These are phyloP conservation scores for Clarias laeviceps DNA, from an alignment of 2,797 vertebrate species.

Conservation along the genomic window DNA sequence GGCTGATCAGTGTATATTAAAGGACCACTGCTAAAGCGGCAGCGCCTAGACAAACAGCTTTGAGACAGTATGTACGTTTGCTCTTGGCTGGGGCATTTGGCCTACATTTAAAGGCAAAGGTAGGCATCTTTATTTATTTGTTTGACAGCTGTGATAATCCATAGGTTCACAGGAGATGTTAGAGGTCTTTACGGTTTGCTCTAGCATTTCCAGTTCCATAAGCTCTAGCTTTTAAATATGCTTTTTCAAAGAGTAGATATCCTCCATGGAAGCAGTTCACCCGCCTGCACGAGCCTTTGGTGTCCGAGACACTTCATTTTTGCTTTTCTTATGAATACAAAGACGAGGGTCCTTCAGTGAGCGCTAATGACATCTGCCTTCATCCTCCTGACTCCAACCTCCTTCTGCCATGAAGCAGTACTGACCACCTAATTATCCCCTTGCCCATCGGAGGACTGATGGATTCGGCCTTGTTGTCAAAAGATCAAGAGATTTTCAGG, in stretches of 20 bases:
- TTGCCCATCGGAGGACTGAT: conserved; percentile 38
- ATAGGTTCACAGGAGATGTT: not conserved
- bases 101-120: not conserved
- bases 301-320: not conserved
- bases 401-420: conserved; percentile 11
- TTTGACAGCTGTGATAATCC: not conserved
- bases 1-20: not conserved
- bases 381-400: conserved; percentile 29
- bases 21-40: not conserved
- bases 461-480: conserved; percentile 44
- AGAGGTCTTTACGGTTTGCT: not conserved
- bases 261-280: not conserved
- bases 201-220: not conserved
- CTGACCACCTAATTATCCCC: conserved; percentile 42
- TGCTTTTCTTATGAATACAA: not conserved
- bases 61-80: not conserved
- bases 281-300: not conserved
- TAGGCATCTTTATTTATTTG: not conserved
- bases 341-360: conserved; percentile 3
- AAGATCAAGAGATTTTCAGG: conserved; percentile 54
- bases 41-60: not conserved
- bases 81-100: not conserved
- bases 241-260: not conserved
- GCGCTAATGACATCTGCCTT: conserved; percentile 24
- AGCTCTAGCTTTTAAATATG: not conserved